Conservation (phyloP, 2,888 invertebrate species). For the Eucera pruinosa region DNA sequence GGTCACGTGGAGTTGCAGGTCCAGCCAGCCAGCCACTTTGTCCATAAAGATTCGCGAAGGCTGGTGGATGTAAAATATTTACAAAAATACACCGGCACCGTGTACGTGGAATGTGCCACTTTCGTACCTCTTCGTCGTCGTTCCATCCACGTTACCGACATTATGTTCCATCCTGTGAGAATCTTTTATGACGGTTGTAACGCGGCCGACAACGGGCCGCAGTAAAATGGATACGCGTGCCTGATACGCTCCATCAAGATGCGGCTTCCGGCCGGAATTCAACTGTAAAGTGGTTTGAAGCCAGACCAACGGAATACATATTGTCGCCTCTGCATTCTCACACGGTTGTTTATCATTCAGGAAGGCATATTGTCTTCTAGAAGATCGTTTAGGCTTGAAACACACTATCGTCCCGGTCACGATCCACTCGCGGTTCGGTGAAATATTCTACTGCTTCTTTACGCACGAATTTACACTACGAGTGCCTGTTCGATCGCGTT, state of each 20-base stretch:
- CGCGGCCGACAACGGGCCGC: constrained; percentile 30
- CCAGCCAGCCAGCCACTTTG: not conserved
- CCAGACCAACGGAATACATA: constrained; percentile 1
- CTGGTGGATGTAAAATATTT: constrained; percentile 42
- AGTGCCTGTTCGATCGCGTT: too few relatives aligned
- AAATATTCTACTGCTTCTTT: too few relatives aligned
- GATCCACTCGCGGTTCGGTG: too few relatives aligned
- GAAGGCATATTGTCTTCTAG: too few relatives aligned
- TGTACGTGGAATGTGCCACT: not conserved
- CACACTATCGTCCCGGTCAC: too few relatives aligned
- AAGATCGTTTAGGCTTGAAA: too few relatives aligned
- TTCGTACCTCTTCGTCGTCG: not conserved
- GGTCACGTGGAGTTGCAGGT: not conserved
- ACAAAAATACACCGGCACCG: not conserved
- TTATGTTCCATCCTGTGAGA: constrained; percentile 39
- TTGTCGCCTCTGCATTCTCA: not conserved
- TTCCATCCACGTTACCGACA: constrained; percentile 11
- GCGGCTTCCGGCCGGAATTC: constrained; percentile 18
- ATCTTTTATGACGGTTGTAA: constrained; percentile 52
- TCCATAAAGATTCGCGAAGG: constrained; percentile 21
- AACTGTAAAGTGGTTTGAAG: constrained; percentile 37
- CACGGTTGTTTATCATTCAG: too few relatives aligned
- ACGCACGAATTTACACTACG: too few relatives aligned
- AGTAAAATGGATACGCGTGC: constrained; percentile 39
- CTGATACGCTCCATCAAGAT: constrained; percentile 30